A percentile compares a stretch with the other conserved stretches of the same genome.
Conservation (phyloP, 1,140 invertebrate species). For the Steinernema khuongi region DNA sequence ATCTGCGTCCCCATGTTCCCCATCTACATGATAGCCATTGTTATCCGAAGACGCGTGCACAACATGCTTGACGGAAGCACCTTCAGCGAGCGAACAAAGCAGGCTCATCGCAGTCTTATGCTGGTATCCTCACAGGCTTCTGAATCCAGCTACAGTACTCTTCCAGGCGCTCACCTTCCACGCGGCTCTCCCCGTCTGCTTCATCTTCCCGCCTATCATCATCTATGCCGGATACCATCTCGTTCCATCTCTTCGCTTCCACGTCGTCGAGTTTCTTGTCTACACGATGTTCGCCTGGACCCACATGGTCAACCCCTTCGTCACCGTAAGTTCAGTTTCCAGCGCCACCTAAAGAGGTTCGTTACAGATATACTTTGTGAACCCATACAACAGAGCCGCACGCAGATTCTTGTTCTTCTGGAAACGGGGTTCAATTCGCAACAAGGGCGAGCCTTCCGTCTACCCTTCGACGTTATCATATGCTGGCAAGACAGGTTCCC, state of each 20-base stretch:
- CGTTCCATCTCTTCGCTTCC: neutral
- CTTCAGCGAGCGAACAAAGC: conserved; percentile 5
- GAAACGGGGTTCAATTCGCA: too few species aligned
- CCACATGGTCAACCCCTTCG: neutral
- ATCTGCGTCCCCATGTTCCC: neutral
- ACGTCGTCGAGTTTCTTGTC: neutral
- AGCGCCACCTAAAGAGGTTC: too few species aligned
- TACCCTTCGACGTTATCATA: too few species aligned
- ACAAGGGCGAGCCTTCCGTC: too few species aligned
- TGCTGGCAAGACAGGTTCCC: too few species aligned
- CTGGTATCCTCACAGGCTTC: neutral
- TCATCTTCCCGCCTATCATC: conserved; percentile 11
- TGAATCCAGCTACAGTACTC: neutral
- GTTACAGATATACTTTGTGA: neutral
- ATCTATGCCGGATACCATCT: neutral
- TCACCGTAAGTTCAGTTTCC: too few species aligned
- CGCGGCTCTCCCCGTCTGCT: conserved; percentile 1
- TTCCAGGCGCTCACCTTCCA: neutral
- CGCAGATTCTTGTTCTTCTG: neutral
- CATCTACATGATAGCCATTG: neutral
- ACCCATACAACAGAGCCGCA: neutral
- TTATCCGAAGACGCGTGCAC: neutral
- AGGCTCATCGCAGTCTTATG: conserved; percentile 6
- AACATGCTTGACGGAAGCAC: neutral
- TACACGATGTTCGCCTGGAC: conserved; percentile 1